Conservation (phyloP, 2,888 invertebrate species). For the Ctena decussata region DNA sequence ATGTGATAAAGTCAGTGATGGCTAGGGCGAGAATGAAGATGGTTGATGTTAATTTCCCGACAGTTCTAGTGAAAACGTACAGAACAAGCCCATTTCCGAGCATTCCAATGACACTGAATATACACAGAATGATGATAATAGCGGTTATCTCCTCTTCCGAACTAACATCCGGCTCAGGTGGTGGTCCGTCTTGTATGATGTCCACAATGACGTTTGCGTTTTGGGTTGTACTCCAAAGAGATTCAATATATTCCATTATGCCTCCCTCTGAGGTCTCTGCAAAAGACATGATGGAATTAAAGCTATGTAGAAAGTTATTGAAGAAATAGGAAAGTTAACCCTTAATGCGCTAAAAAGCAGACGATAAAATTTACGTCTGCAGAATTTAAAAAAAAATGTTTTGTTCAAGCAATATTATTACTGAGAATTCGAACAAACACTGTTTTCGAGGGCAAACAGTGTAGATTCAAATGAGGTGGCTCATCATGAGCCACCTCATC, state of each 20-base stretch:
- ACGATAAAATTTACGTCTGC: no score
- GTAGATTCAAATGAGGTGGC: no score
- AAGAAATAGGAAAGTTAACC: no score
- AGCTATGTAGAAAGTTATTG: no score
- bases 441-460: no score
- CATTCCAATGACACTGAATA: conserved; percentile 81
- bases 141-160: conserved; percentile 2
- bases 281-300: no score
- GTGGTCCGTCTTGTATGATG: neutral
- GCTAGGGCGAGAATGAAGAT: conserved; percentile 84
- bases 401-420: no score
- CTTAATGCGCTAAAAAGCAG: no score
- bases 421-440: no score
- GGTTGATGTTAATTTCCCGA: conserved; percentile 81
- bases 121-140: conserved; percentile 69
- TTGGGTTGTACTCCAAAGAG: neutral
- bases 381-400: no score
- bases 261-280: no score
- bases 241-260: neutral
- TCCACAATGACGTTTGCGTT: neutral
- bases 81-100: conserved; percentile 84
- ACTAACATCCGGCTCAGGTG: neutral
- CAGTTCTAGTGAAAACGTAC: conserved; percentile 82
- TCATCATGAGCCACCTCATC: no score
- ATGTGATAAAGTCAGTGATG: conserved; percentile 78